A percentile compares a stretch with the other conserved stretches of the same genome.
phyloP scores from a whole-genome alignment of 2,113 vertebrate species.

The Cebidichthys violaceus region DNA sequence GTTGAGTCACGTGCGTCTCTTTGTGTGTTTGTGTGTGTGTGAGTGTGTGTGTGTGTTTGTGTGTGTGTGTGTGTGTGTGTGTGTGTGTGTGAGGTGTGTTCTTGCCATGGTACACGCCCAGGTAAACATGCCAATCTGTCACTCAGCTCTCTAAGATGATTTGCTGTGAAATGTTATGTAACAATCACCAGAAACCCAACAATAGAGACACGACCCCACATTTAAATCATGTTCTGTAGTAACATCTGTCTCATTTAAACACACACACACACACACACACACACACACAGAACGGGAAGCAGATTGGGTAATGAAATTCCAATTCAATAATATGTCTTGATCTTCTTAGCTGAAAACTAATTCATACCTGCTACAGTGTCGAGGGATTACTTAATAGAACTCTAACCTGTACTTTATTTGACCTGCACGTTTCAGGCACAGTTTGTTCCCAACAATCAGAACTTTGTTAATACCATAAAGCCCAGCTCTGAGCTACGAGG shows the following conservation, averaged over 20 bases:
- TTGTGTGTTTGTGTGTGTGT: constrained; percentile 21
- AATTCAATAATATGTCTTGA: constrained; percentile 64
- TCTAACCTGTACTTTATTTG: constrained; percentile 18
- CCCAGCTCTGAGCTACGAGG: neutral
- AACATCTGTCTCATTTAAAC: constrained; percentile 21
- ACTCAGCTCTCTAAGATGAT: constrained; percentile 19
- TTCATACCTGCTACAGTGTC: constrained; percentile 35
- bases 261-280: constrained; percentile 11
- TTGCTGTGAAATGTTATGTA: constrained; percentile 55
- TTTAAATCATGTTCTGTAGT: neutral
- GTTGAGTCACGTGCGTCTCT: constrained; percentile 8
- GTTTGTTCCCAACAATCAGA: constrained; percentile 27
- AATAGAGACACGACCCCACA: neutral
- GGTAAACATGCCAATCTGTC: constrained; percentile 27
- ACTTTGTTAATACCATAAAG: neutral
- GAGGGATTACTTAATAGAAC: constrained; percentile 51
- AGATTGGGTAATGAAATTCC: constrained; percentile 49
- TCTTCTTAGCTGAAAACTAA: constrained; percentile 50
- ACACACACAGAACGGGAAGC: neutral
- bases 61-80: constrained; percentile 12
- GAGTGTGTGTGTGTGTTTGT: constrained; percentile 16
- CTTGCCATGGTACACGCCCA: neutral
- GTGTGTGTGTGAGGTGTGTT: constrained; percentile 3
- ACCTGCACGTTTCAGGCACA: constrained; percentile 11
- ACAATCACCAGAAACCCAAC: constrained; percentile 19